These are phyloP conservation scores for Platycheirus albimanus DNA, from an alignment of 2,888 invertebrate genomes.

Conservation along the genomic window DNA sequence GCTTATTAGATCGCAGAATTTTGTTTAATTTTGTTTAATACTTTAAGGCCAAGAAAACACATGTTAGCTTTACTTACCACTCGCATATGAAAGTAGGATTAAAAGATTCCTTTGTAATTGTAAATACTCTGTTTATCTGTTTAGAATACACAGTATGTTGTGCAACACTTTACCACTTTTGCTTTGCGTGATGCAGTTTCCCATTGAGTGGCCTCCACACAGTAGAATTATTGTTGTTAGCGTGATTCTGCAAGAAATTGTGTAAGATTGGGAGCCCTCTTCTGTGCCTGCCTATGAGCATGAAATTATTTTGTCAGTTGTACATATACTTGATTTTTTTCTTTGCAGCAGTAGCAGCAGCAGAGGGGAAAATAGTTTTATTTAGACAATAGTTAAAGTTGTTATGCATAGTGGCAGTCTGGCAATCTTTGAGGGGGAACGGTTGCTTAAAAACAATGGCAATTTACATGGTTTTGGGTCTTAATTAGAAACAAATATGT, in stretches of 20 bases:
- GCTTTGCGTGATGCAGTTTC: conserved; percentile 61
- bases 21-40: too few species aligned
- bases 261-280: conserved; percentile 51
- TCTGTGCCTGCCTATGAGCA: conserved; percentile 6
- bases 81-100: too few species aligned
- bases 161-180: conserved; percentile 51
- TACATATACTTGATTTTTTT: conserved; percentile 26
- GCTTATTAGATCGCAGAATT: too few species aligned
- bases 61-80: too few species aligned
- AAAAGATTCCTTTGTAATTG: too few species aligned
- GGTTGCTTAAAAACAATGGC: background rate
- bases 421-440: background rate
- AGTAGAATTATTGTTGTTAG: conserved; percentile 35
- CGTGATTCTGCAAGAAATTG: conserved; percentile 64
- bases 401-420: background rate
- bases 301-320: conserved; percentile 55
- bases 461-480: conserved; percentile 4
- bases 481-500: conserved; percentile 7
- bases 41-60: too few species aligned
- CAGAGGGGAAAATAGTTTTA: too few species aligned
- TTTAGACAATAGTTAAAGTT: conserved; percentile 3
- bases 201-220: conserved; percentile 53
- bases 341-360: too few species aligned
- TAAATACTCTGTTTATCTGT: too few species aligned
- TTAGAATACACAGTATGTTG: too few species aligned